Base-by-base conservation (phyloP, 2,797 vertebrate species). In the Pristis pectinata region DNA sequence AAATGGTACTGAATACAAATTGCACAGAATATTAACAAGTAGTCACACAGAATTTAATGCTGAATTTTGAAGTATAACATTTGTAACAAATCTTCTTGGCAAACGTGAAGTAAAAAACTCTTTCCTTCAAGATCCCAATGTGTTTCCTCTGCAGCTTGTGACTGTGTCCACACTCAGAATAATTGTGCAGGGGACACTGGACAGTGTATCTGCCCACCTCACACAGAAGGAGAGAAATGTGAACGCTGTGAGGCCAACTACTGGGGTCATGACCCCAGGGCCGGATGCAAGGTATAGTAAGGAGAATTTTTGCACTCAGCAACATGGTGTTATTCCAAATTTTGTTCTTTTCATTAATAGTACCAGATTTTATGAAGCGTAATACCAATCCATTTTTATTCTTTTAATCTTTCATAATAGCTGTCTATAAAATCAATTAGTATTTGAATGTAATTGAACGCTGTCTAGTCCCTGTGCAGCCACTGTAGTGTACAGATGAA, bases 221-320 rank as follows among this genome's bases (percentile, higher is more conserved):
- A 99, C 95, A 98, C 98, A 1, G 82, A 1, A 37, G 98, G 98
- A 49, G 95, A 95, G 37, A 97, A 97, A 95, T 99, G 98, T 95
- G 97, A 98, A 95, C 95, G 95, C 34, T 99, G 99, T 96, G 96
- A 98, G 94, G 95, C 96, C 17, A 97, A 96, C 64, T 96, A 97
- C 96, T 99, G 98, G 98, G 98, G 98, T 94, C 97, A 97, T 0
- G 95, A 98, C 96, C 95, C 95, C 13, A 72, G 97, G 53, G 96
- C 95, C 0, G 99, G 99, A 93, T 99, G 99, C 96, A 97, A 98
- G 98, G 99, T 99, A 97, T 22, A 24, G n/a, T 67, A 41, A 91
- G 17, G 19, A 79, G 37, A 79, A 41, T 79, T n/a, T 3, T 79
- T 79, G 37, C 37, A 41, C 41, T 79, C 77, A 41, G n/a, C 87